Base-by-base conservation (phyloP, 2,797 vertebrate species). In the Carcharodon carcharias region DNA sequence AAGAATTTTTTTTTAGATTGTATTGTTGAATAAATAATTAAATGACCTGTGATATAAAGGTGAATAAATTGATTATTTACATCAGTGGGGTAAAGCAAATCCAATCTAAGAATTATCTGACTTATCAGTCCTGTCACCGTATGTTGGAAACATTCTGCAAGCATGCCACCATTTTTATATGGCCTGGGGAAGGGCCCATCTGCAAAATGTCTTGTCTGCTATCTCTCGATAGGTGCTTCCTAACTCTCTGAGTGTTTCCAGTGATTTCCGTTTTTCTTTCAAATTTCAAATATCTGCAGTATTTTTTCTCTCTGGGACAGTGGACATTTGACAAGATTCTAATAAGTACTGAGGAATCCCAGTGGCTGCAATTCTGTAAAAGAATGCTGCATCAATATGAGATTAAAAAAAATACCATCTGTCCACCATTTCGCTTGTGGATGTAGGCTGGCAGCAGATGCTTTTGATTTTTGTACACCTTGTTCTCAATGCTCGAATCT, bases 361-460 rank as follows among this genome's bases (percentile, higher is more conserved):
- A 31, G 26, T 54, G 35, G 65, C 45, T 69, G 4, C 56, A 73
- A 71, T 73, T 73, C 40, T 95, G 28, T 95, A 21, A 12, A 40
- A 50, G 56, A 40, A 69, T 67, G 40, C 40, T 94, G 92, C 50
- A 31, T 35, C 8, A 50, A 4, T 56, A 31, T 2, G 45, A 56
- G 69, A 54, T n/a, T 67, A 67, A 67, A 67, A 50, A 50, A 95
- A 71, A 95, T 77, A 56, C 69, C 94, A 77, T 56, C 69, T 95
- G 94, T 28, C 69, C 31, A 54, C 28, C 50, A 26, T 94, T 63
- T 69, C 26, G 65, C 91, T 56, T 95, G 67, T 54, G 69, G 69
- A 5, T 77, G 14, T 73, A n/a, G 69, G 28, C n/a, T 77, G 67
- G 69, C 94, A 58, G 69, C 45, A 77, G 69, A 58, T 35, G 69